Evolutionary conservation across 2,888 invertebrate species (phyloP), one percentile per base, ranked within the genome.

Genomic region (Pseudanteris insignis): DNA sequence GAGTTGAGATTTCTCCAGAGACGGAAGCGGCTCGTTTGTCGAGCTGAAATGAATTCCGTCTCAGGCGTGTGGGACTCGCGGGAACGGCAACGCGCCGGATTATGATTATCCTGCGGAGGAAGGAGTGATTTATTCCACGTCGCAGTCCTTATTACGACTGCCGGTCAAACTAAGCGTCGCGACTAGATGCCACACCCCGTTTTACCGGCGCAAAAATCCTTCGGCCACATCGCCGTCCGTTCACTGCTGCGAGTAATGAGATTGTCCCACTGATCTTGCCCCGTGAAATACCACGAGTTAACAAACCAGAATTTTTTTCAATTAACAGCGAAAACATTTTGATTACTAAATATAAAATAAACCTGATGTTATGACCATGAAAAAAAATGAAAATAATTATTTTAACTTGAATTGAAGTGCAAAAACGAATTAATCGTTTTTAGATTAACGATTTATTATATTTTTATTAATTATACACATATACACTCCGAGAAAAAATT

Each of bases 81-180:
- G 57, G 57, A 50, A 54, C 51, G 50, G 48, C 60, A 60, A 40
- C 37, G 57, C 33, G 44, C 50, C 51, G 68, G 70, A 72, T 70
- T 70, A 71, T 67, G 66, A 71, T 76, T 72, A 75, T 75, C 75
- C 68, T 70, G 43, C 48, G 59, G 58, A 55, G 70, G 67, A 72
- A 69, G 67, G 71, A 70, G 67, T 76, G 76, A 77, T 78, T 78
- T 77, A 77, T 77, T 71, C 71, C 24, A 34, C 63, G 70, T 73
- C 70, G 72, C 70, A 69, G 72, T 72, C 66, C 73, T 77, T 74
- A 74, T 76, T 74, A 74, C 71, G 44, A 67, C 67, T 70, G 68
- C 71, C 66, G 71, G 72, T 71, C 71, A 70, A 68, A 69, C 66
- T 68, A 68, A 69, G 68, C 66, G 68, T 67, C 54, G 44, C 51